A percentile compares a stretch with the other conserved stretches of the same genome.
These are phyloP conservation scores for Coecobrya sp. DNA, from an alignment of 2,888 invertebrate genomes.

Conservation along the genomic window DNA sequence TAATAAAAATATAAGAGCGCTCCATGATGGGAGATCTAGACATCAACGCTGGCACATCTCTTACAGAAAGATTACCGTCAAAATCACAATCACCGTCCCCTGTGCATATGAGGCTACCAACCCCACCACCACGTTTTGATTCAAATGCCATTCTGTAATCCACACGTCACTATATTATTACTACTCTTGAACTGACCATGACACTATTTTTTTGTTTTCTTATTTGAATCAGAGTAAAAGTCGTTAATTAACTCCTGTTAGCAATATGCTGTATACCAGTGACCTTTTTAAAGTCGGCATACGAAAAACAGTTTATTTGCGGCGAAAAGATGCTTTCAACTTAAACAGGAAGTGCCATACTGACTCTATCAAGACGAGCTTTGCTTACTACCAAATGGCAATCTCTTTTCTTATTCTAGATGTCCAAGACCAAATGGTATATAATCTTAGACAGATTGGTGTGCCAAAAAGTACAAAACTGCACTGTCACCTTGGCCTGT, in stretches of 20 bases:
- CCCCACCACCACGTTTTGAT: neutral
- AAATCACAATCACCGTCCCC: neutral
- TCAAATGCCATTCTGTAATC: neutral
- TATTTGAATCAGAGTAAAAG: neutral
- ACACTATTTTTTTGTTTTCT: constrained; percentile 11
- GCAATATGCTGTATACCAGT: neutral
- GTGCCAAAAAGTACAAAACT: neutral
- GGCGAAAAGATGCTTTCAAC: too few species aligned
- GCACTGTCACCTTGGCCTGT: constrained; percentile 44
- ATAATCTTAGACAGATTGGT: neutral
- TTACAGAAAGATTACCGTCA: neutral
- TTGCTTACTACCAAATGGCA: neutral
- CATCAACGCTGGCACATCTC: neutral
- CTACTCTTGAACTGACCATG: neutral
- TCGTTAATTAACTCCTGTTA: neutral
- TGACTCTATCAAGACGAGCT: neutral
- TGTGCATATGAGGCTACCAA: neutral
- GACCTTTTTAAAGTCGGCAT: neutral
- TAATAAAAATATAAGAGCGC: neutral
- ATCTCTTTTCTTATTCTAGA: neutral
- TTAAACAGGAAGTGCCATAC: neutral
- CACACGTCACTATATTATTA: neutral
- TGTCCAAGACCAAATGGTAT: neutral
- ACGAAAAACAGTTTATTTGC: too few species aligned
- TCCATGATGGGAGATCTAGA: neutral